Percentiles rank a stretch among this genome's conserved stretches.
Conservation (phyloP, 2,113 vertebrate genomes). For the Myrmecobius fasciatus region DNA sequence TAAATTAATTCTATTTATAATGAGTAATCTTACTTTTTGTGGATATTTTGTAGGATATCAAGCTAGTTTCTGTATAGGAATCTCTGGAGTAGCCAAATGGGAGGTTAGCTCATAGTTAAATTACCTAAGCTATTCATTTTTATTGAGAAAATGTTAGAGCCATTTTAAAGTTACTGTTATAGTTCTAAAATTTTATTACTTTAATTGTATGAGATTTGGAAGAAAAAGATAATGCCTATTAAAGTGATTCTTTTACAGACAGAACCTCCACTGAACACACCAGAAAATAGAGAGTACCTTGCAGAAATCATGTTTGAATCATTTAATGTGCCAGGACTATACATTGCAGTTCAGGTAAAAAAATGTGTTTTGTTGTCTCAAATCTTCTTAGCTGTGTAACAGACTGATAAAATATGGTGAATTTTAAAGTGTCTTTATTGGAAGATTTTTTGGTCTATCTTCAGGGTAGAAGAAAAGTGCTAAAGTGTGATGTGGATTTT, state of each 20-base stretch:
- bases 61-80: background rate
- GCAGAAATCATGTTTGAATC: conserved; percentile 96
- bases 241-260: conserved; percentile 82
- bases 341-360: conserved; percentile 93
- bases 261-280: conserved; percentile 92
- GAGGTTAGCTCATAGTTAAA: no score
- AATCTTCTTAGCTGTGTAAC: background rate
- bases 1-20: background rate
- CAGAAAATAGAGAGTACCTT: conserved; percentile 93
- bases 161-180: background rate
- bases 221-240: background rate
- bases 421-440: background rate
- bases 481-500: background rate
- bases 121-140: background rate
- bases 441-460: background rate
- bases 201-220: conserved; percentile 1
- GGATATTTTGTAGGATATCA: background rate
- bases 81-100: background rate
- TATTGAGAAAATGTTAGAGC: background rate
- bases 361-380: background rate
- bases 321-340: conserved; percentile 92
- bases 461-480: background rate
- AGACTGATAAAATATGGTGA: background rate
- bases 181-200: background rate
- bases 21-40: background rate